phyloP scores from a whole-genome alignment of 1,140 invertebrate genomes.

The Battus philenor region DNA sequence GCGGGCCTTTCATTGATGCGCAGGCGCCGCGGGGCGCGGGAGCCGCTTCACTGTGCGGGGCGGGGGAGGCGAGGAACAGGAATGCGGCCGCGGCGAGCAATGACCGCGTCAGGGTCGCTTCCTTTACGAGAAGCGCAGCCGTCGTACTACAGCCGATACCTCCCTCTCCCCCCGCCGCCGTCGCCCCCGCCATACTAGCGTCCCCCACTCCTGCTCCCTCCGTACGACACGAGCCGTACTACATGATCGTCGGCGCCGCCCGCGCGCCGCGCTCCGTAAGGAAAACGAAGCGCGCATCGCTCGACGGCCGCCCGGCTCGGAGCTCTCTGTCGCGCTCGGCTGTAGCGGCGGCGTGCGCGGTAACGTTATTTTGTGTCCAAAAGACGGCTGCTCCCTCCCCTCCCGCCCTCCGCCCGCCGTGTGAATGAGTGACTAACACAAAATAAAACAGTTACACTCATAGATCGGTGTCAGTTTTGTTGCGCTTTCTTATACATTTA shows the following conservation, averaged over 20 bases:
- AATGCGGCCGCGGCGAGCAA: conserved; percentile 72
- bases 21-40: conserved; percentile 49
- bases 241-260: conserved; percentile 49
- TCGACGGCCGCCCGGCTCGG: conserved; percentile 47
- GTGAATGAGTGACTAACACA: conserved; percentile 9
- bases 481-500: neutral
- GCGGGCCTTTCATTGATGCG: conserved; percentile 70
- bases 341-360: conserved; percentile 17
- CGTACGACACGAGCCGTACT: conserved; percentile 40
- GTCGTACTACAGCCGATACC: conserved; percentile 66
- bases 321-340: conserved; percentile 45
- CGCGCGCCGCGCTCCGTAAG: conserved; percentile 66
- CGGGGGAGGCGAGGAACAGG: conserved; percentile 55
- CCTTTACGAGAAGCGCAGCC: conserved; percentile 71
- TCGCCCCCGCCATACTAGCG: no score
- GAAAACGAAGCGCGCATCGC: conserved; percentile 71
- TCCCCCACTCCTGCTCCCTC: conserved; percentile 21
- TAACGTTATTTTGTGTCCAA: conserved; percentile 27
- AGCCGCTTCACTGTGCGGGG: no score
- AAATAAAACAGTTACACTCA: conserved; percentile 9
- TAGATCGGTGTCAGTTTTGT: neutral
- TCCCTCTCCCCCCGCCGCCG: conserved; percentile 26
- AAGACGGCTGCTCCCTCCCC: neutral
- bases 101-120: conserved; percentile 74
- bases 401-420: neutral